Evolutionary conservation across 2,113 vertebrate genomes (phyloP), one percentile per base, ranked within the genome.

Genomic region (Vimba vimba): DNA sequence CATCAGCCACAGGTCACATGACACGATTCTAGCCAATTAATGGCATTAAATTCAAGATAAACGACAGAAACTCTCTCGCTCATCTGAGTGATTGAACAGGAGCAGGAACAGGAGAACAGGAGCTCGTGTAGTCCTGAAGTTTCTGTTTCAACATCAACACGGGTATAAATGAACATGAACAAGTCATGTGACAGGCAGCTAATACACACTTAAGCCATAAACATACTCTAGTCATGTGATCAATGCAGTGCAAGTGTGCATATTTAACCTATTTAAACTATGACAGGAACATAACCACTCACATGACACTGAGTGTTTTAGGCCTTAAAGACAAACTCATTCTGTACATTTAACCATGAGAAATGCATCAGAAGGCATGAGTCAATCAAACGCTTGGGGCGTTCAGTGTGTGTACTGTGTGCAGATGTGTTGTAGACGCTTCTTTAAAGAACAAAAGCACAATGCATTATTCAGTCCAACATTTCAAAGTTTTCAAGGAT

Each of bases 11-110:
- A 30, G 45, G 36, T 21, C 55, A 39, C 33, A 64, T 73, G 64
- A 78, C 60, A n/a, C n/a, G n/a, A n/a, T 79, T 50, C 33, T 10
- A 55, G 21, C 9, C 47, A 79, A 85, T 84, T 52, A 75, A 12
- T 36, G 36, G 4, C n/a, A 75, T 79, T 83, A 55, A 52, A 66
- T 71, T 85, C 30, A 17, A 27, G 10, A 43, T 69, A 17, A 39
- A 79, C 79, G 78, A 62, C 39, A 52, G 4, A 17, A 23, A 21
- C 13, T 30, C 27, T 25, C 36, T 8, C 43, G 7, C 39, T 79
- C 78, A 17, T 25, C 52, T 59, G 52, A 62, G 13, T 36, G 57
- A 52, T 13, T 81, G 47, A 76, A 85, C 55, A n/a, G n/a, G n/a
- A n/a, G n/a, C n/a, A n/a, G n/a, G n/a, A n/a, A n/a, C n/a, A n/a